phyloP scores from a whole-genome alignment of 1,140 invertebrate genomes.

The Neuroterus valhalla region DNA sequence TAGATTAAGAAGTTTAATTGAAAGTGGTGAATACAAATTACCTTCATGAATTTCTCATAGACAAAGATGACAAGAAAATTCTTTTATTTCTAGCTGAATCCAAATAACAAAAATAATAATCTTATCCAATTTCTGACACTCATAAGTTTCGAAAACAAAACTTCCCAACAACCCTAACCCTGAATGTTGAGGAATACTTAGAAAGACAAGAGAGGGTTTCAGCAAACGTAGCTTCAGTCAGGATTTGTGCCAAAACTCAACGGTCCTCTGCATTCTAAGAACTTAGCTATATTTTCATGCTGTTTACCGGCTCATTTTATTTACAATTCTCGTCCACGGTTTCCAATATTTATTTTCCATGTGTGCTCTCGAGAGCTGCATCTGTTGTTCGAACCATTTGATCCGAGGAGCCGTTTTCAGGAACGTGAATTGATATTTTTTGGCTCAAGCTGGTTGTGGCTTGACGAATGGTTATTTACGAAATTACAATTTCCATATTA shows the following conservation, averaged over 20 bases:
- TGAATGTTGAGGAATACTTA: conserved; percentile 37
- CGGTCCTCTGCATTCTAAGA: conserved; percentile 34
- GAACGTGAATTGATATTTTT: no score
- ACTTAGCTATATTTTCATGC: conserved; percentile 2
- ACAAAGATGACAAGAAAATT: no score
- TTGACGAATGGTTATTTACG: no score
- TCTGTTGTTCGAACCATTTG: no score
- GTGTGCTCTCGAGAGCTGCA: no score
- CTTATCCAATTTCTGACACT: background rate
- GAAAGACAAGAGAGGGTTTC: conserved; percentile 38
- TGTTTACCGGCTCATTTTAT: conserved; percentile 25
- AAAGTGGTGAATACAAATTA: no score
- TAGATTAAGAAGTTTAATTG: no score
- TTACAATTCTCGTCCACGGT: conserved; percentile 27
- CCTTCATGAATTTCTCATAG: no score
- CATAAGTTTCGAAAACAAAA: conserved; percentile 2
- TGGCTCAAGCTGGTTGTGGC: no score
- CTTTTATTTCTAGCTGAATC: no score
- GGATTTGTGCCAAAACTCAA: conserved; percentile 62
- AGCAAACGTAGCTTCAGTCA: conserved; percentile 45
- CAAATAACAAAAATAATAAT: background rate
- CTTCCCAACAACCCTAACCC: background rate
- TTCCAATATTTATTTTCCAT: background rate
- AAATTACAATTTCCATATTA: no score
- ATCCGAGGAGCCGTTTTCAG: no score